A percentile compares a stretch with the other conserved stretches of the same genome.
Evolutionary conservation across 35 echinoderm and acorn worm species (phyloP).

Genomic region (Ophioderma brevispina): DNA sequence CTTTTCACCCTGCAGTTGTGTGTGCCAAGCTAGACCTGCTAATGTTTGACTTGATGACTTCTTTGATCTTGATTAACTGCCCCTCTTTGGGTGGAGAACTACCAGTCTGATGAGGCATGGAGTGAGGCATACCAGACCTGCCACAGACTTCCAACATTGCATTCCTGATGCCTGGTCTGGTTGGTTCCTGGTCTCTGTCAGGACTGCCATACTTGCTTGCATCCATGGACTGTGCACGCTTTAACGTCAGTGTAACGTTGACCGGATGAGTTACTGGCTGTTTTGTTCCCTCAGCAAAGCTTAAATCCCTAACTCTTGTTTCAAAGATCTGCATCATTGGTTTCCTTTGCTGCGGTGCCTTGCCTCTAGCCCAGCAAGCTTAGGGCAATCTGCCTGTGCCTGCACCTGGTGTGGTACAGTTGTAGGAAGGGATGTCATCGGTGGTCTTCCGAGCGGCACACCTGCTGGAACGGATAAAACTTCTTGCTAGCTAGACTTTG

Average conservation of each 20-base stretch:
- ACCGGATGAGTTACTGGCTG: conserved; percentile 1
- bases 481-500: background rate
- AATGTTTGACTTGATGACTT: conserved; percentile 10
- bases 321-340: background rate
- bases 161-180: background rate
- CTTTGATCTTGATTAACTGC: conserved; percentile 11
- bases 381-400: background rate
- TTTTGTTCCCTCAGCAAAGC: conserved; percentile 9
- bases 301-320: background rate
- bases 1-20: too few species aligned
- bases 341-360: background rate
- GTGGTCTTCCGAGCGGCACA: background rate
- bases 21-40: background rate
- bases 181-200: background rate
- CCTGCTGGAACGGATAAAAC: background rate
- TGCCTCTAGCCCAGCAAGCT: background rate
- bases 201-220: background rate
- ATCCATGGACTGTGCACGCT: background rate
- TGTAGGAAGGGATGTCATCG: background rate
- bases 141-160: background rate
- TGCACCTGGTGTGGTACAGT: background rate
- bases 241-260: conserved; percentile 30
- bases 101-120: background rate
- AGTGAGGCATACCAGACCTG: conserved; percentile 7
- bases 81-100: background rate